phyloP scores from a whole-genome alignment of 37 sponge, comb jelly and placozoan genomes.

The Spongilla lacustris region DNA sequence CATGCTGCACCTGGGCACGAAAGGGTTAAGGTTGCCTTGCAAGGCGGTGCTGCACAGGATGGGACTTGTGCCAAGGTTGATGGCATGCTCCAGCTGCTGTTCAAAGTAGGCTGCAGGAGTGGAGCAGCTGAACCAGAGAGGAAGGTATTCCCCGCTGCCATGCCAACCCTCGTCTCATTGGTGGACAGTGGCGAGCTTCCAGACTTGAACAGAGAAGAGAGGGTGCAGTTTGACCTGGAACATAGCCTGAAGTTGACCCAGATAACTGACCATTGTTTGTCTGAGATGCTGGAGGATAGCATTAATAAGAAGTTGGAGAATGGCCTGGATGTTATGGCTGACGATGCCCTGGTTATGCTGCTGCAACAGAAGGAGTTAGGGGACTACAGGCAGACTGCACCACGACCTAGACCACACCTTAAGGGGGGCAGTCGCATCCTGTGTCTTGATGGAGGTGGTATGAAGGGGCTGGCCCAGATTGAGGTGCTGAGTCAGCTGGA shows the following conservation, averaged over 20 bases:
- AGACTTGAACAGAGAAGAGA: not conserved
- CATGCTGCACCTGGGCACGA: not conserved
- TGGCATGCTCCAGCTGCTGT: not conserved
- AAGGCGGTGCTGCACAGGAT: not conserved
- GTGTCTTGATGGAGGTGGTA: constrained; percentile 16
- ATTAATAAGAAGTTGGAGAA: constrained; percentile 25
- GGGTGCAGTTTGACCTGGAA: not conserved
- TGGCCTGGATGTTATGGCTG: not conserved
- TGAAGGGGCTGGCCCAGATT: constrained; percentile 19
- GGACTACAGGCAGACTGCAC: not conserved
- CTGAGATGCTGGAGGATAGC: constrained; percentile 22
- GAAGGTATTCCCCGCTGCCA: not conserved
- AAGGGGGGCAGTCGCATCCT: not conserved
- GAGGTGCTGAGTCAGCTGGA: constrained; percentile 19
- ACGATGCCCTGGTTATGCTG: constrained; percentile 28
- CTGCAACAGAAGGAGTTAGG: constrained; percentile 32
- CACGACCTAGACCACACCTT: not conserved
- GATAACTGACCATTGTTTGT: not conserved
- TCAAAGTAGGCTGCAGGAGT: not conserved
- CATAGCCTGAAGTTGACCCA: not conserved
- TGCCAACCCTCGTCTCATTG: not conserved
- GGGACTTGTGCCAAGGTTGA: not conserved
- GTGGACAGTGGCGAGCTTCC: not conserved
- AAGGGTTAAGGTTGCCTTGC: not conserved
- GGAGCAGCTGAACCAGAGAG: not conserved